Evolutionary conservation across 2,888 invertebrate genomes (phyloP), one percentile per base, ranked within the genome.

Genomic region (Branchipolynoe longqiensis): DNA sequence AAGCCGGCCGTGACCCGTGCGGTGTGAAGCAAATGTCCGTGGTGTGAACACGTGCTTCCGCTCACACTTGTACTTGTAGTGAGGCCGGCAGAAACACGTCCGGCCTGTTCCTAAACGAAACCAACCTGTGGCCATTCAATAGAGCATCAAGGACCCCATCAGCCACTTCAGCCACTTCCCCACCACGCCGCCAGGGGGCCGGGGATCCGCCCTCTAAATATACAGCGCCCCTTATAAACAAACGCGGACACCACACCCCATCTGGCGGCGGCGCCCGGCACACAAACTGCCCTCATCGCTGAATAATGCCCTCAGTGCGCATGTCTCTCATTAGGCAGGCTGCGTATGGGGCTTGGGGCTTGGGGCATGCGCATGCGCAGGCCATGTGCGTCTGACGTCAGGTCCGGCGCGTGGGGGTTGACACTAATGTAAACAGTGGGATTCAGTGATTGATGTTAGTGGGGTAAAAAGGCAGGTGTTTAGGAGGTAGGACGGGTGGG

Each of bases 381-480:
- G 54, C 78, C 78, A 78, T 54, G 78, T 78, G 78, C 14, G 0
- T 14, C 48, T 78, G 78, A 78, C 78, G 78, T 78, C 78, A 78
- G 41, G 36, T 28, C 18, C 1, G 36, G 36, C 33, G 33, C 14
- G 73, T n/a, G 36, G 36, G 4, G 41, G 78, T 41, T 78, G 78
- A 78, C 78, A 48, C 14, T 25, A 22, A 25, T 78, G 28, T 78
- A 78, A 78, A 78, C 78, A 78, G 78, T 2, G 4, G 54, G 28
- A 78, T n/a, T 12, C 22, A 48, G 78, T 78, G 78, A 78, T 78
- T 78, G 78, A 78, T 78, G 48, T 33, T 31, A 48, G 78, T 28
- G 22, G 28, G 41, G 25, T 78, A 28, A 8, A 25, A n/a, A 14
- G 28, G 48, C 78, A 78, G 78, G 78, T 78, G 78, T 28, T 38